These are phyloP conservation scores for Meriones unguiculatus DNA, from an alignment of 2,113 vertebrate genomes.

Conservation along the genomic window DNA sequence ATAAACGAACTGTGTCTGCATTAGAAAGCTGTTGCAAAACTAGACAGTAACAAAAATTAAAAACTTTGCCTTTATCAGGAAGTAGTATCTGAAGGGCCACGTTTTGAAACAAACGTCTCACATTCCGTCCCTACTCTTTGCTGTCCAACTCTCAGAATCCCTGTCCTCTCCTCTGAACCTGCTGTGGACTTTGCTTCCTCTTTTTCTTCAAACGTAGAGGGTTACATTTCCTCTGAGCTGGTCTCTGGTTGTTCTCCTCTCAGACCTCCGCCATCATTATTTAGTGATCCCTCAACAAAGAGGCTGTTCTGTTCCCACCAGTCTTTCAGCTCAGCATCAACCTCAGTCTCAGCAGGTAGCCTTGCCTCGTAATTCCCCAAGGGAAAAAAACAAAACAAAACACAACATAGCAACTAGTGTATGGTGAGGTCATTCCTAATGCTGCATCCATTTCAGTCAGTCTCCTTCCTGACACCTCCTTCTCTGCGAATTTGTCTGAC, in stretches of 20 bases:
- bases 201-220: neutral
- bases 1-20: conserved; percentile 15
- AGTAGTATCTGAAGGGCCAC: neutral
- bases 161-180: too few relatives aligned
- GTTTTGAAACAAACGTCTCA: neutral
- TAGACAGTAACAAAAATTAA: neutral
- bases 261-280: neutral
- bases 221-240: neutral
- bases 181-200: neutral
- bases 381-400: neutral
- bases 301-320: neutral
- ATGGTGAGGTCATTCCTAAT: neutral
- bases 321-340: neutral
- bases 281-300: neutral
- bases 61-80: conserved; percentile 18
- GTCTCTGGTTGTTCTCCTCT: neutral
- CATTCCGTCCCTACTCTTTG: neutral
- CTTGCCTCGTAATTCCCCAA: neutral
- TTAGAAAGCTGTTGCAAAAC: neutral
- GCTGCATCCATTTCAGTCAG: neutral
- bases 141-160: neutral
- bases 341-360: neutral
- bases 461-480: neutral
- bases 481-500: neutral
- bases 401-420: neutral